phyloP scores from a whole-genome alignment of 2,797 vertebrate genomes.

The Chrosomus eos region DNA sequence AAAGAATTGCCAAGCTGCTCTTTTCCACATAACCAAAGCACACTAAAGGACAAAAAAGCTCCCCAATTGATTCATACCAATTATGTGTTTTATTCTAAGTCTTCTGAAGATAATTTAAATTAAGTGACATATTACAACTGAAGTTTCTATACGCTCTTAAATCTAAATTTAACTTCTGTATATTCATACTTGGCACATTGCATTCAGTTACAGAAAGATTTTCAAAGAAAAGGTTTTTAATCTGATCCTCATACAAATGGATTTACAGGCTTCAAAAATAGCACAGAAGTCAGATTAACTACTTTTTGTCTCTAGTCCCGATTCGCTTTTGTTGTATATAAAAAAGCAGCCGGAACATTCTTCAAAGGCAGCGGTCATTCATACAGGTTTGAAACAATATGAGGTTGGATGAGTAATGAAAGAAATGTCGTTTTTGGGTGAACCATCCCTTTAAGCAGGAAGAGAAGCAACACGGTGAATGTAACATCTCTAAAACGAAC shows the following conservation, averaged over 20 bases:
- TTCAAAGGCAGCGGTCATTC: not conserved
- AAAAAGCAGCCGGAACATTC: not conserved
- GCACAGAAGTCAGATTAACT: not conserved
- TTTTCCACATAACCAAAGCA: no score
- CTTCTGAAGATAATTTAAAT: not conserved
- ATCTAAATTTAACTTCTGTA: not conserved
- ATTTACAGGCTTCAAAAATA: not conserved
- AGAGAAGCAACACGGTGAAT: not conserved
- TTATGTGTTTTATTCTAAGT: not conserved
- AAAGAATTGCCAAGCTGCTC: not conserved
- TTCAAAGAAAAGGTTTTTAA: not conserved
- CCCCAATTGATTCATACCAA: not conserved
- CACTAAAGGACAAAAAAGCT: not conserved
- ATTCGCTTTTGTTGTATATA: not conserved
- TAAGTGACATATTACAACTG: not conserved
- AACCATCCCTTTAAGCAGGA: not conserved
- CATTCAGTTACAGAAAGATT: not conserved
- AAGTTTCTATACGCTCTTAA: not conserved
- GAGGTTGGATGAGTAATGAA: not conserved
- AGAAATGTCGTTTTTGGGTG: not conserved
- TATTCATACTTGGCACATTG: not conserved
- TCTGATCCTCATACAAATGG: not conserved
- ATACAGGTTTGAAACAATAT: not conserved
- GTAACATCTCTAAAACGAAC: not conserved
- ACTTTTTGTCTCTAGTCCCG: not conserved